A percentile compares a stretch with the other conserved stretches of the same genome.
These are phyloP conservation scores for Ambastaia sidthimunki DNA, from an alignment of 2,797 vertebrate genomes.

Conservation along the genomic window DNA sequence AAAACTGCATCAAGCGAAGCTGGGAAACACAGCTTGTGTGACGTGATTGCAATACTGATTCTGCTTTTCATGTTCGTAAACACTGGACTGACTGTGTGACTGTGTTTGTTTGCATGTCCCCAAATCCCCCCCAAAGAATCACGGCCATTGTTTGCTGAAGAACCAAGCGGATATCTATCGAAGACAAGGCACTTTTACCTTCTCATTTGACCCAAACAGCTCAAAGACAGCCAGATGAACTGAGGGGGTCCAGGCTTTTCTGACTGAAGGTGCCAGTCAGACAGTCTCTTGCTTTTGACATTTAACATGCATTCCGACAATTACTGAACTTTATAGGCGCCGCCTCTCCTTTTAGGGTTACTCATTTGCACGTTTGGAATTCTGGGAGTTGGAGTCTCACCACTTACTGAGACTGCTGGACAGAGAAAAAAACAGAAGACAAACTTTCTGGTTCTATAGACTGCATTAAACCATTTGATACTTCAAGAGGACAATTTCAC, in stretches of 20 bases:
- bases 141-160: conserved; percentile 61
- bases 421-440: conserved; percentile 70
- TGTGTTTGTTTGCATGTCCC: conserved; percentile 53
- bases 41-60: conserved; percentile 72
- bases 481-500: conserved; percentile 65
- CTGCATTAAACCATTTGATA: conserved; percentile 71
- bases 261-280: conserved; percentile 65
- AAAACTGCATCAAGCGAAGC: conserved; percentile 41
- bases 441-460: conserved; percentile 43
- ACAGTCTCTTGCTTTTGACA: conserved; percentile 66
- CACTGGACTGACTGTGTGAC: conserved; percentile 78
- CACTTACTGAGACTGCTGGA: conserved; percentile 79
- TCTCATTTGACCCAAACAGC: conserved; percentile 54
- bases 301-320: conserved; percentile 72
- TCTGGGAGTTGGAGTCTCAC: conserved; percentile 80
- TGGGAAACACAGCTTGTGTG: conserved; percentile 66
- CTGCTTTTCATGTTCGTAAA: conserved; percentile 59
- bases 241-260: conserved; percentile 64
- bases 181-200: conserved; percentile 63
- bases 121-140: conserved; percentile 30
- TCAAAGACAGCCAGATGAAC: conserved; percentile 28
- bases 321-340: conserved; percentile 68
- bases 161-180: conserved; percentile 67
- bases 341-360: conserved; percentile 63
- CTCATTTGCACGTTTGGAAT: conserved; percentile 72